These are phyloP conservation scores for Capreolus pygargus DNA, from an alignment of 2,113 vertebrate genomes.

Conservation along the genomic window DNA sequence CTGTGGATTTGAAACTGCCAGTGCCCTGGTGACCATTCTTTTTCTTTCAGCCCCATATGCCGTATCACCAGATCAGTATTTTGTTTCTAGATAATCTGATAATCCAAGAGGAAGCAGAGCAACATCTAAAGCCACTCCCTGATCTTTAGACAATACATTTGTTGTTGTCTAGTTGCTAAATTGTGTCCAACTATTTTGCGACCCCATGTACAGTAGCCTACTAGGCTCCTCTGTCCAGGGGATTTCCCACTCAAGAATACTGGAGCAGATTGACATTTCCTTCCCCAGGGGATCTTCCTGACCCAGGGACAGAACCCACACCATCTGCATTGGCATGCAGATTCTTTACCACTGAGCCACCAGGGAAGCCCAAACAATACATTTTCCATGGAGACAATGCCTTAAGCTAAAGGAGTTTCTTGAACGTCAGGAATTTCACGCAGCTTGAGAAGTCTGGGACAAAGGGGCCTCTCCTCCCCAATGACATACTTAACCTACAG, in stretches of 20 bases:
- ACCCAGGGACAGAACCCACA: background rate
- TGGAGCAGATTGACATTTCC: background rate
- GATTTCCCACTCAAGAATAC: background rate
- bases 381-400: background rate
- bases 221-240: background rate
- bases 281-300: background rate
- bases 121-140: background rate
- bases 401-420: background rate
- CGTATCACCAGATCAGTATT: background rate
- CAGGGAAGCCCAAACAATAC: background rate
- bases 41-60: background rate
- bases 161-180: background rate
- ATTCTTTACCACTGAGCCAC: background rate
- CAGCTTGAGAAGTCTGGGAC: background rate
- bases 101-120: background rate
- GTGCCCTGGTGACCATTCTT: background rate
- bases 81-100: background rate
- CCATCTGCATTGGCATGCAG: background rate
- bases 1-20: background rate
- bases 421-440: background rate
- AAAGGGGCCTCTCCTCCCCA: background rate
- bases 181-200: background rate
- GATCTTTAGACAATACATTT: background rate
- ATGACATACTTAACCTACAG: background rate
- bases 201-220: background rate